Percentiles rank a stretch among this genome's conserved stretches.
phyloP scores from a whole-genome alignment of 2,888 invertebrate genomes.

The Heliconius cydno region DNA sequence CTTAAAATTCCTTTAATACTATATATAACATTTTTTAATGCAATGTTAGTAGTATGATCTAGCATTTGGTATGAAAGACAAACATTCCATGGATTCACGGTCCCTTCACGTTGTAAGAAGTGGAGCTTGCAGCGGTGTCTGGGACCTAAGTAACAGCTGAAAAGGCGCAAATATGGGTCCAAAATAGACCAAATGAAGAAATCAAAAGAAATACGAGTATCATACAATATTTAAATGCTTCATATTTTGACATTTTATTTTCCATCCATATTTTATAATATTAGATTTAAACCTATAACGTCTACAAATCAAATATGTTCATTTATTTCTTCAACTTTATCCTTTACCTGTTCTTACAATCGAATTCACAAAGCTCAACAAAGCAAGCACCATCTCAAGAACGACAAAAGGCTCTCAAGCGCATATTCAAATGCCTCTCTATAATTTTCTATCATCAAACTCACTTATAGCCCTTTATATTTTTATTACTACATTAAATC shows the following conservation, averaged over 20 bases:
- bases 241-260: too few species aligned
- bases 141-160: too few species aligned
- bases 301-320: neutral
- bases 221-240: too few species aligned
- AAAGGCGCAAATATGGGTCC: too few species aligned
- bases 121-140: too few species aligned
- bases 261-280: too few species aligned
- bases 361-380: neutral
- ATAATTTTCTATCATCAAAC: slow-evolving; percentile 14
- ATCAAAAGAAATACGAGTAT: too few species aligned
- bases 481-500: slow-evolving; percentile 7
- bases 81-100: neutral
- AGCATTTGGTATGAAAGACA: neutral
- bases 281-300: neutral
- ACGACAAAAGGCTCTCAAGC: neutral
- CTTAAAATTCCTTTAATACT: slow-evolving; percentile 1
- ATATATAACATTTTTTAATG: neutral
- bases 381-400: neutral
- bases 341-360: neutral
- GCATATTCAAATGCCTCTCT: slow-evolving; percentile 19
- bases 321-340: neutral
- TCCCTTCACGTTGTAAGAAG: too few species aligned
- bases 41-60: neutral
- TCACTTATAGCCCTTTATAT: slow-evolving; percentile 1
- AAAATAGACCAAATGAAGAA: too few species aligned